Evolutionary conservation across 2,797 vertebrate species (phyloP).

Genomic region (Acanthornis magna): DNA sequence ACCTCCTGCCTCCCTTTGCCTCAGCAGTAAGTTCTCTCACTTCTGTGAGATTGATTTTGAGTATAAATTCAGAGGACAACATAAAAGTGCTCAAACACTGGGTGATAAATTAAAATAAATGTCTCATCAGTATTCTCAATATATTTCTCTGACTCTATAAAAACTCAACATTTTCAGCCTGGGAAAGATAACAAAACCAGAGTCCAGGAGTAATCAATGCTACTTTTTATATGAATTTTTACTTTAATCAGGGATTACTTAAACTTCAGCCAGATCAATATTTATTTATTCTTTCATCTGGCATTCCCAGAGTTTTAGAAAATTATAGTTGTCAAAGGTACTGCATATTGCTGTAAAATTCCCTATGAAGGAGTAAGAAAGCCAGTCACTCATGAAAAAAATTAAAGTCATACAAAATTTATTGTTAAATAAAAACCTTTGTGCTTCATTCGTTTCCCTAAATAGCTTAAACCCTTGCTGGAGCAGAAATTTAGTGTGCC

Average conservation of each 20-base stretch:
- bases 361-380: not conserved
- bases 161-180: not conserved
- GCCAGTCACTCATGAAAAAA: not conserved
- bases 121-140: not conserved
- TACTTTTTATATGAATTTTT: not conserved
- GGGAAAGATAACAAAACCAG: not conserved
- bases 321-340: not conserved
- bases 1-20: not conserved
- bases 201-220: not conserved
- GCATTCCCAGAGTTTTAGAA: not conserved
- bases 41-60: not conserved
- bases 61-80: not conserved
- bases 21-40: not conserved
- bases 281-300: not conserved
- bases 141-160: not conserved
- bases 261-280: not conserved
- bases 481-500: not conserved
- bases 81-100: not conserved
- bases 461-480: slow-evolving; percentile 5
- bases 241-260: not conserved
- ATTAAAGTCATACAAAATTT: not conserved
- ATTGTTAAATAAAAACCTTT: slow-evolving; percentile 12
- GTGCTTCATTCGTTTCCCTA: slow-evolving; percentile 14
- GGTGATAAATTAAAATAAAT: not conserved
- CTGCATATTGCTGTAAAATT: not conserved